Conservation (phyloP, 2,113 vertebrate species). For the Arizona elegans region DNA sequence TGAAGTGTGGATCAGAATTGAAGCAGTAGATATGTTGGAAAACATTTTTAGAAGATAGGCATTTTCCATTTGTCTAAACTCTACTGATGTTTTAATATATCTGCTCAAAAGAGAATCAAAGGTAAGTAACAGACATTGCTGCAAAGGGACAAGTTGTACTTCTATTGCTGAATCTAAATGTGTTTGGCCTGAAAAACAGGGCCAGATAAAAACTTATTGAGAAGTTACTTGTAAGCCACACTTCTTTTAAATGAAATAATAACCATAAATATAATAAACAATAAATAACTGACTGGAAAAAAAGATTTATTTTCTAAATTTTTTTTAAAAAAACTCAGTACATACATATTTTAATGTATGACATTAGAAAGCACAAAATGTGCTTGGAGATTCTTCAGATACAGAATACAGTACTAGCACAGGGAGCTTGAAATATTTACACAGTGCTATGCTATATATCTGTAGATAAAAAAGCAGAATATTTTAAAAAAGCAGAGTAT, state of each 20-base stretch:
- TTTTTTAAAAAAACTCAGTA: not conserved
- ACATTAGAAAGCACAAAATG: not conserved
- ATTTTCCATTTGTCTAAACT: not conserved
- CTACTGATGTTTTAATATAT: not conserved
- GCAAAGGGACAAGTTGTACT: not conserved
- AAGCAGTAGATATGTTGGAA: conserved; percentile 44
- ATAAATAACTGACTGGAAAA: not conserved
- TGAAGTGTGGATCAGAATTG: not conserved
- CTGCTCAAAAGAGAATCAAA: not conserved
- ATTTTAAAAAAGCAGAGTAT: not conserved
- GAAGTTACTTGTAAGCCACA: not conserved
- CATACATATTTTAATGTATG: not conserved
- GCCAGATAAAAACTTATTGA: not conserved
- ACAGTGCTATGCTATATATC: not conserved
- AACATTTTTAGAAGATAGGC: conserved; percentile 28
- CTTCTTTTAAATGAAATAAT: not conserved
- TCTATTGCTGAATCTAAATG: not conserved
- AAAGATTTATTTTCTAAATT: not conserved
- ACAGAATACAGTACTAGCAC: conserved; percentile 19
- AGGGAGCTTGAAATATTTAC: not conserved
- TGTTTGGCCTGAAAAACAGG: not conserved
- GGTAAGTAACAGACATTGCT: not conserved
- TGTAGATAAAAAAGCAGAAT: conserved; percentile 26
- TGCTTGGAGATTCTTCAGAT: not conserved
- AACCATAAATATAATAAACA: not conserved